phyloP scores from a whole-genome alignment of 1,140 invertebrate species.

The Dinoponera quadriceps region DNA sequence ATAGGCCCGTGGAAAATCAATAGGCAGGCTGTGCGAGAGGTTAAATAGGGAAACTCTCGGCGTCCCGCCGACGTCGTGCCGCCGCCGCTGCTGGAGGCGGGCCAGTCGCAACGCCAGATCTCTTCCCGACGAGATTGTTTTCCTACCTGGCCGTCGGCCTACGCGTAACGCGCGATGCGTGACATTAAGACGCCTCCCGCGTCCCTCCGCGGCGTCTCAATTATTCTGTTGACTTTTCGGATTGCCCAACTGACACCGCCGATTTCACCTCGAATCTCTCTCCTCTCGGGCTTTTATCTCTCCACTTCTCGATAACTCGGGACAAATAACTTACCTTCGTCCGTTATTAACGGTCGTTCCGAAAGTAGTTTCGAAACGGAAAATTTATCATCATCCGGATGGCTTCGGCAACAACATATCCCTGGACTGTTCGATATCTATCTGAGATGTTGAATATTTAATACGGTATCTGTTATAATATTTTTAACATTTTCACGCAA shows the following conservation, averaged over 20 bases:
- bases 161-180: background rate
- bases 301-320: too few species aligned
- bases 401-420: too few species aligned
- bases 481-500: too few species aligned
- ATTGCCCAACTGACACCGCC: background rate
- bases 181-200: background rate
- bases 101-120: slow-evolving; percentile 14
- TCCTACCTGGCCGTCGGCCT: background rate
- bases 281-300: too few species aligned
- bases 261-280: background rate
- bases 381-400: too few species aligned
- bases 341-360: too few species aligned
- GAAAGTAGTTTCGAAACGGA: too few species aligned
- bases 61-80: background rate
- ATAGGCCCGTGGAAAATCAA: slow-evolving; percentile 79
- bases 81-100: background rate
- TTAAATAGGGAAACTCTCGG: slow-evolving; percentile 74
- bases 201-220: background rate
- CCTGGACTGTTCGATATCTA: too few species aligned
- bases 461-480: too few species aligned
- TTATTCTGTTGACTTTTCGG: background rate
- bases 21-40: slow-evolving; percentile 73
- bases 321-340: too few species aligned
- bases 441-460: too few species aligned
- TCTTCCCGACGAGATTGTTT: slow-evolving; percentile 27